phyloP scores from a whole-genome alignment of 1,140 invertebrate species.

The Mesaphorura yosii region DNA sequence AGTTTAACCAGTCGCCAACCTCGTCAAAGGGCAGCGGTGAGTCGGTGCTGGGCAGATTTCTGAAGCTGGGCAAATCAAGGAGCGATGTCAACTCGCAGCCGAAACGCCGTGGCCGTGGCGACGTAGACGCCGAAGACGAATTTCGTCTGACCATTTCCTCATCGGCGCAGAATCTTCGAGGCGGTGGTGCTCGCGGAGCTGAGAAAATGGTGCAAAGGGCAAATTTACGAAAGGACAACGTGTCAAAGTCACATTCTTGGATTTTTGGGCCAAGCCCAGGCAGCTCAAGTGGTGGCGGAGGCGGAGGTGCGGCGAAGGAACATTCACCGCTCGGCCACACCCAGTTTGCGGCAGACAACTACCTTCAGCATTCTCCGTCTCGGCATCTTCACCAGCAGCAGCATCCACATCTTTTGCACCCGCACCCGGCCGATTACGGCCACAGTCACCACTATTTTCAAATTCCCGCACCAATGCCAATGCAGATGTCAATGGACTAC shows the following conservation, averaged over 20 bases:
- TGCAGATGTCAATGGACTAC: conserved; percentile 5
- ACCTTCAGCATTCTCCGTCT: background rate
- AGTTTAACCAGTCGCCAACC: too few relatives aligned
- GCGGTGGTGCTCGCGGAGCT: conserved; percentile 4
- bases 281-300: conserved; percentile 11
- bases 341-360: background rate
- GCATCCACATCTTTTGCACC: too few relatives aligned
- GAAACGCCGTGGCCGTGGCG: background rate
- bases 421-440: too few relatives aligned
- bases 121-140: conserved; percentile 15
- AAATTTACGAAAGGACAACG: conserved; percentile 17
- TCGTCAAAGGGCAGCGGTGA: background rate
- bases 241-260: conserved; percentile 29
- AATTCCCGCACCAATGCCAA: too few relatives aligned
- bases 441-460: too few relatives aligned
- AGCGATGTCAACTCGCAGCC: conserved; percentile 20
- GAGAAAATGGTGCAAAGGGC: conserved; percentile 29
- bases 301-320: background rate
- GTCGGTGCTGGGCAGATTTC: conserved; percentile 15
- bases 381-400: background rate
- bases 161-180: too few relatives aligned
- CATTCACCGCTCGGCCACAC: too few relatives aligned
- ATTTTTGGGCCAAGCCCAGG: conserved; percentile 28
- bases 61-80: conserved; percentile 30
- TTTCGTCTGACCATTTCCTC: conserved; percentile 22